Evolutionary conservation across 2,797 vertebrate species (phyloP).

Genomic region (Mionectes olivaceus): DNA sequence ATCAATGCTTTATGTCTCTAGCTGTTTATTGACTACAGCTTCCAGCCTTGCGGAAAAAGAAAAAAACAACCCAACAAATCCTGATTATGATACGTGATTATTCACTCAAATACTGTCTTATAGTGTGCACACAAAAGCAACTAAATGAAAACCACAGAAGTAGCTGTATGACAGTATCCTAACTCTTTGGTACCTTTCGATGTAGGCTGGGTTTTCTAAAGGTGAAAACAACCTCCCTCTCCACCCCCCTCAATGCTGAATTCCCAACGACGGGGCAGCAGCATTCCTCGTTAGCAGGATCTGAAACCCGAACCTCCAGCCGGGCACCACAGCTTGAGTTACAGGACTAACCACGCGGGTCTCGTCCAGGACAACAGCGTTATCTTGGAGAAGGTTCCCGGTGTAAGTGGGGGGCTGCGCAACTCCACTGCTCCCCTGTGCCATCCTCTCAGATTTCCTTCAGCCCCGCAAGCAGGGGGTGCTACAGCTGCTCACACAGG

Average conservation of each 20-base stretch:
- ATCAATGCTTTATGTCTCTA: neutral
- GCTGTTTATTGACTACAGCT: neutral
- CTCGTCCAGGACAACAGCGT: neutral
- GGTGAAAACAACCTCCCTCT: neutral
- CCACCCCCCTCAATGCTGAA: neutral
- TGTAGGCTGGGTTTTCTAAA: neutral
- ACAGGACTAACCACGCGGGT: fast-evolving
- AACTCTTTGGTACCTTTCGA: neutral
- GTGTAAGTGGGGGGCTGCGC: fast-evolving
- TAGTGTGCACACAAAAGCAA: neutral
- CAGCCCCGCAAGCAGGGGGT: fast-evolving
- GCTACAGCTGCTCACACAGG: fast-evolving
- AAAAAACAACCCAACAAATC: neutral
- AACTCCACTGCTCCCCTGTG: neutral
- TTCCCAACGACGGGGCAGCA: neutral
- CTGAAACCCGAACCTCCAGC: conserved; percentile 32
- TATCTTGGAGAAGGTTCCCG: neutral
- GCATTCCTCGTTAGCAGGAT: neutral
- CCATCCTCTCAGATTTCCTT: neutral
- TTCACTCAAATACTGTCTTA: neutral
- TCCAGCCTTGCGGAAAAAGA: neutral
- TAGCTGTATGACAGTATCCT: neutral
- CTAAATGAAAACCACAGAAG: neutral
- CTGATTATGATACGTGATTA: too few relatives aligned
- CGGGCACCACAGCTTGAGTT: neutral